A percentile compares a stretch with the other conserved stretches of the same genome.
Conservation (phyloP, 1,140 invertebrate species). For the Oryctes rhinoceros region DNA sequence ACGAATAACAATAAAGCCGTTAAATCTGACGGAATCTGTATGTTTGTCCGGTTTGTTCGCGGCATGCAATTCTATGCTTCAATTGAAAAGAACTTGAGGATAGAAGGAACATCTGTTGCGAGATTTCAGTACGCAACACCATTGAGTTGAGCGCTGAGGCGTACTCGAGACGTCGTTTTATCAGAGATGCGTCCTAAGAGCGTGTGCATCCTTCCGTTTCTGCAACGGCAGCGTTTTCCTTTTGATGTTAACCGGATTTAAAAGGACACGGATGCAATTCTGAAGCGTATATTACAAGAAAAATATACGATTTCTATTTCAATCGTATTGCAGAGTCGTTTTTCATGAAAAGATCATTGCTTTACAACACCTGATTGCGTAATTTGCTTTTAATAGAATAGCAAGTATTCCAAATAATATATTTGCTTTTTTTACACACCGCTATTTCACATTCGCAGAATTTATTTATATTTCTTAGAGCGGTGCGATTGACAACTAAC, state of each 20-base stretch:
- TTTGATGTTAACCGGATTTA: conserved; percentile 40
- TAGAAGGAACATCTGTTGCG: conserved; percentile 35
- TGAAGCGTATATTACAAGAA: background rate
- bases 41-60: background rate
- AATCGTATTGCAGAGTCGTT: no score
- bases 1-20: background rate
- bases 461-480: no score
- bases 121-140: conserved; percentile 6
- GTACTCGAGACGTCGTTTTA: conserved; percentile 8
- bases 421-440: no score
- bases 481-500: no score
- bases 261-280: background rate
- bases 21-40: background rate
- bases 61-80: background rate
- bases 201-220: conserved; percentile 38
- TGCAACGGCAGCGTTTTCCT: background rate
- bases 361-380: no score
- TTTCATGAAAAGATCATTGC: no score
- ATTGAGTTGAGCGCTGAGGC: conserved; percentile 40
- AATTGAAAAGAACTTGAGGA: conserved; percentile 13
- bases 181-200: conserved; percentile 24
- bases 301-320: background rate
- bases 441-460: no score
- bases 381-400: no score
- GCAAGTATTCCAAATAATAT: no score